phyloP scores from a whole-genome alignment of 2,888 invertebrate species.

The Machimus rusticus region DNA sequence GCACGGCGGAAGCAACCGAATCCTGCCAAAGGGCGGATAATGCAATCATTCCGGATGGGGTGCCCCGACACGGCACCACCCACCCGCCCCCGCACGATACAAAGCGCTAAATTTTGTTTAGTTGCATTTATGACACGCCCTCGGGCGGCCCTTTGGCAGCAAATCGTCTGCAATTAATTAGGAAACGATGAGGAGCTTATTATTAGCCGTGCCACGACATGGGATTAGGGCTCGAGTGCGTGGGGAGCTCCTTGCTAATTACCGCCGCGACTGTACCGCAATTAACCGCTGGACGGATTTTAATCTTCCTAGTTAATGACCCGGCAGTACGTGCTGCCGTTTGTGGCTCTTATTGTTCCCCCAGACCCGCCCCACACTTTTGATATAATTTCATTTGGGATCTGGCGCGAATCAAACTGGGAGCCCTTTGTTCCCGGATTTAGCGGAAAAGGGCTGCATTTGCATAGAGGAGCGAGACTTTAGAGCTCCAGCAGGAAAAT shows the following conservation, averaged over 20 bases:
- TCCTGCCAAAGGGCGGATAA: neutral
- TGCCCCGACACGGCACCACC: neutral
- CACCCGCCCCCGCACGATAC: neutral
- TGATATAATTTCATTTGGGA: neutral
- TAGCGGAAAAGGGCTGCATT: neutral
- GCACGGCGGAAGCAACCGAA: neutral
- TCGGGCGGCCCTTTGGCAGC: neutral
- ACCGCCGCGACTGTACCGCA: neutral
- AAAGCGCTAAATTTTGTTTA: neutral
- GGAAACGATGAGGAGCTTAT: neutral
- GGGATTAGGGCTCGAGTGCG: neutral
- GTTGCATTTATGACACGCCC: neutral
- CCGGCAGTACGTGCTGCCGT: neutral
- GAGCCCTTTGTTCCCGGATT: neutral
- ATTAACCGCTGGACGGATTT: neutral
- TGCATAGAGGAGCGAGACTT: neutral
- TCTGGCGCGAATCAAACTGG: neutral
- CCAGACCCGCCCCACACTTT: neutral
- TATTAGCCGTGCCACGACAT: neutral
- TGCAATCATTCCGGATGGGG: neutral
- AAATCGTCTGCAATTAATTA: neutral
- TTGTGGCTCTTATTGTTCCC: neutral
- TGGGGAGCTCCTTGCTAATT: neutral
- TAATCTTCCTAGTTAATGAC: neutral
- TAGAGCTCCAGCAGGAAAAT: neutral